phyloP scores from a whole-genome alignment of 2,797 vertebrate species.

The Mallotus villosus region DNA sequence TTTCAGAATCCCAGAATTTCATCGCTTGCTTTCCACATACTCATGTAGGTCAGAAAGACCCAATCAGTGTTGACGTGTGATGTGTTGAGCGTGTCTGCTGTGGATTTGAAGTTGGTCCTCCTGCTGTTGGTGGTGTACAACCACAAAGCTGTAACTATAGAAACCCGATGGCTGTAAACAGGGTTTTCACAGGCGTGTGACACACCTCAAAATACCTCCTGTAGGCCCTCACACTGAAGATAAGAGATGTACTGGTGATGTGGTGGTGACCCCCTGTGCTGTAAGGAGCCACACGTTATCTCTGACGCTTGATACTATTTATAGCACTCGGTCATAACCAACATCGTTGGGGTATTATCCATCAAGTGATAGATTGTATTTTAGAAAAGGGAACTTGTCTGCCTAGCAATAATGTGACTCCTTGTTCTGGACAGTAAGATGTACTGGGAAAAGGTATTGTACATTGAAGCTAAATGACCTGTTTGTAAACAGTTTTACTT shows the following conservation, averaged over 20 bases:
- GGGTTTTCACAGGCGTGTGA: neutral
- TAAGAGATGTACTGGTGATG: too few relatives aligned
- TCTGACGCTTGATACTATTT: too few relatives aligned
- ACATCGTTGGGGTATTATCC: too few relatives aligned
- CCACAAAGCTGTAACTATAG: neutral
- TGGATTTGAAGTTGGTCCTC: neutral
- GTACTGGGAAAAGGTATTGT: neutral
- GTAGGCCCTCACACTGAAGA: too few relatives aligned
- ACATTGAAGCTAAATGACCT: neutral
- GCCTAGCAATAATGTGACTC: too few relatives aligned
- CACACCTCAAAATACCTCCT: neutral
- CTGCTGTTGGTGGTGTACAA: too few relatives aligned
- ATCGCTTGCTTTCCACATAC: too few relatives aligned
- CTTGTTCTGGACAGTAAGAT: neutral
- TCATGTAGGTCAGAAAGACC: neutral
- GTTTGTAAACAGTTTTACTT: conserved; percentile 3
- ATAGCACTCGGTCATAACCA: too few relatives aligned
- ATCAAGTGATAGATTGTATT: too few relatives aligned
- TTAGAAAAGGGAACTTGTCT: too few relatives aligned
- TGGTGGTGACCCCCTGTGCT: too few relatives aligned
- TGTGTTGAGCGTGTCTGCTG: neutral
- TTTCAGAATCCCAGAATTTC: neutral
- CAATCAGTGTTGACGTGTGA: neutral
- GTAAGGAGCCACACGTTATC: too few relatives aligned
- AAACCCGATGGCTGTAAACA: neutral